Evolutionary conservation across 1,140 invertebrate species (phyloP), one percentile per base, ranked within the genome.

Genomic region (Linepithema humile): DNA sequence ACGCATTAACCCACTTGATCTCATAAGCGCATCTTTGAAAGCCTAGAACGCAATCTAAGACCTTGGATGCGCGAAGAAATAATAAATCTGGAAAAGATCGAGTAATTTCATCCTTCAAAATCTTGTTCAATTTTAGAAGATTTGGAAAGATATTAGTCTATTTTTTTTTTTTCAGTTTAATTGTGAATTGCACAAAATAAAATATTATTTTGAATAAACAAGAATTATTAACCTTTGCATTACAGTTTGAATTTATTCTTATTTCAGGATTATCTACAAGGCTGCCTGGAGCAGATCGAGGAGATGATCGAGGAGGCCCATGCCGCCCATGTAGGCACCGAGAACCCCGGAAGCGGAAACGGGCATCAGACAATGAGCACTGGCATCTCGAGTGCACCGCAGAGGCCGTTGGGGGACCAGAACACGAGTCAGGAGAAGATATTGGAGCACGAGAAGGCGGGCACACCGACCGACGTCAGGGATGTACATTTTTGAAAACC

Each of bases 391-490:
- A 83, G 60, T 12, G 60, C 10, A 7, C 86, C 84, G 32, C 92
- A 93, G 62, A 91, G 91, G 86, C 90, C 89, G 70, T 80, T 92
- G 91, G 92, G 92, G 90, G 91, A 94, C 85, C 94, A 94, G 80
- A 94, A 89, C 73, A 92, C 92, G 74, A 94, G 92, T 86, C 90
- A 93, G 85, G 95, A 95, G 90, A 96, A 96, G 92, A 94, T 95
- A 55, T 93, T 93, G 73, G 94, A 95, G 59, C 94, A 96, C 92
- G 96, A 96, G 89, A 97, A 97, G 93, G 96, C 97, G 53, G 96
- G 96, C 82, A 98, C 97, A 29, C 97, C 97, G 57, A 97, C 97
- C 80, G 97, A 97, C 92, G 97, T 98, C 83, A 95, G 96, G 85
- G 96, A 97, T 91, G 95, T 97, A 82, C 96, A 97, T 93, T 97